phyloP scores from a whole-genome alignment of 2,888 invertebrate genomes.

The Ceramica pisi region DNA sequence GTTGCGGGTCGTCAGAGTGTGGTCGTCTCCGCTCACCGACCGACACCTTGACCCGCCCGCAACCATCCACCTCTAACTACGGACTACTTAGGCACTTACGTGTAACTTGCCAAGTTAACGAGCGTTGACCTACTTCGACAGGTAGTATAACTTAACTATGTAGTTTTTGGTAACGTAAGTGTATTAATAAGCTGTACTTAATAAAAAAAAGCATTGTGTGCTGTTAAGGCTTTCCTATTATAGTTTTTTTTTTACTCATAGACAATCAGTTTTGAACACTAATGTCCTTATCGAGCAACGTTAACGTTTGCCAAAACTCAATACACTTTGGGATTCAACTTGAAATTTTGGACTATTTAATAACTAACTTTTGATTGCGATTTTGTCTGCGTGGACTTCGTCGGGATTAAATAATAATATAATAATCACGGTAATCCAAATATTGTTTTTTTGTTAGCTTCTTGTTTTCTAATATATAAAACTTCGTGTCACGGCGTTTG shows the following conservation, averaged over 20 bases:
- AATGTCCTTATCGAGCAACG: not conserved
- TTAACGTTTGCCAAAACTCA: not conserved
- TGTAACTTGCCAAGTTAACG: conserved; percentile 41
- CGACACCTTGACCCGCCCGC: conserved; percentile 19
- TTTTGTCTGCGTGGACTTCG: too few species aligned
- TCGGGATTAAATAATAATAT: too few species aligned
- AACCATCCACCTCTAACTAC: conserved; percentile 5
- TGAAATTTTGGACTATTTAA: not conserved
- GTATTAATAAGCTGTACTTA: conserved; percentile 8
- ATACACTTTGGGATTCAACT: not conserved
- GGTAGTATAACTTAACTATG: not conserved
- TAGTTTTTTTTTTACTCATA: not conserved
- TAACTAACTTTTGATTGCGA: too few species aligned
- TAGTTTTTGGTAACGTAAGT: conserved; percentile 11
- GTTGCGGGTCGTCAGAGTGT: not conserved
- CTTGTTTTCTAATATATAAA: too few species aligned
- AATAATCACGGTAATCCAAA: too few species aligned
- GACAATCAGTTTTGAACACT: not conserved
- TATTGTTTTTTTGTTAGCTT: too few species aligned
- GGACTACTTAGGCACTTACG: conserved; percentile 14
- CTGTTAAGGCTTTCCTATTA: too few species aligned
- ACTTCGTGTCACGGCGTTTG: too few species aligned
- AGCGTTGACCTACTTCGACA: conserved; percentile 19
- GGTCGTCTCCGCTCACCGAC: not conserved
- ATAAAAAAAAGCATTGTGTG: not conserved